Conservation (phyloP, 2,797 vertebrate genomes). For the Rhadinocentrus ornatus region DNA sequence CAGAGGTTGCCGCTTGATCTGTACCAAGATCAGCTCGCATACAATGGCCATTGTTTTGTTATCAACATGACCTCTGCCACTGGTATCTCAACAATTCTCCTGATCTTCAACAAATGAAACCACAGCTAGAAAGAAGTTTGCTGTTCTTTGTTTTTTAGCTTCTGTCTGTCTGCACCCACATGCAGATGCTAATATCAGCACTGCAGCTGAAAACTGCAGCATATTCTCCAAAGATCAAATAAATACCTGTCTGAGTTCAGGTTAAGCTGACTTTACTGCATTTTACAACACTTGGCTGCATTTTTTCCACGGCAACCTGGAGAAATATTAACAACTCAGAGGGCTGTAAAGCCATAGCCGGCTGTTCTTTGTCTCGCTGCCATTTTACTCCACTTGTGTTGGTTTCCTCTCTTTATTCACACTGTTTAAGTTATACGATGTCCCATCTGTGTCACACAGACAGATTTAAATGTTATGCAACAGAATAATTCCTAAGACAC, state of each 20-base stretch:
- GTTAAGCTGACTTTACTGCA: constrained; percentile 29
- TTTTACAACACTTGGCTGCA: constrained; percentile 41
- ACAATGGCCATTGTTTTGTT: background rate
- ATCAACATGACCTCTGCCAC: constrained; percentile 5
- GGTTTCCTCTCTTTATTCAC: constrained; percentile 25
- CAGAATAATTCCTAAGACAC: constrained; percentile 29
- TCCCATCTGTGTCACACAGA: constrained; percentile 39
- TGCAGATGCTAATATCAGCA: constrained; percentile 19
- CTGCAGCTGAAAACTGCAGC: constrained; percentile 7
- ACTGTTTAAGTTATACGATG: constrained; percentile 44
- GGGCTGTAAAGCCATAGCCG: constrained; percentile 52
- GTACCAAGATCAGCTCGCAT: background rate
- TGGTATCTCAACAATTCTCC: background rate
- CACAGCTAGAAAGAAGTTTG: background rate
- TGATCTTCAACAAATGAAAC: background rate
- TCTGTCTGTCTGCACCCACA: constrained; percentile 31
- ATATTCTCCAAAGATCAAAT: constrained; percentile 39
- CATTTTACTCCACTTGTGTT: constrained; percentile 52
- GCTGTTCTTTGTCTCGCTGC: constrained; percentile 49
- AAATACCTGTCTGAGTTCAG: constrained; percentile 28
- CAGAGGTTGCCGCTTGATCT: too few species aligned
- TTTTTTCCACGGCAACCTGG: constrained; percentile 64
- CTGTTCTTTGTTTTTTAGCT: constrained; percentile 22
- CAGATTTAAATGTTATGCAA: constrained; percentile 65
- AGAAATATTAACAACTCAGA: constrained; percentile 61